A percentile compares a stretch with the other conserved stretches of the same genome.
Conservation (phyloP, 2,888 invertebrate genomes). For the Brassicogethes aeneus region DNA sequence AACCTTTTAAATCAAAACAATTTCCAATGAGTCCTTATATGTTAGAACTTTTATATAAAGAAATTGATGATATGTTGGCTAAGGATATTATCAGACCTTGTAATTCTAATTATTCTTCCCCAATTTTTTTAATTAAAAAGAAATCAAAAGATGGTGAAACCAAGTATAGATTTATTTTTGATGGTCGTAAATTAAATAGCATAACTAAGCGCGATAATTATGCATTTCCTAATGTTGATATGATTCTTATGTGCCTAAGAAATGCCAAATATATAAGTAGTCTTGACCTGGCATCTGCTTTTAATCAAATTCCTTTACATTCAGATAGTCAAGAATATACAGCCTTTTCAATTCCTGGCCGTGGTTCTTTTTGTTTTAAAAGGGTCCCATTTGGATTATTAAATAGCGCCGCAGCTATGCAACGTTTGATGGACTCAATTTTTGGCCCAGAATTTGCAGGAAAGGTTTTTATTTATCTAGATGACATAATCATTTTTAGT, state of each 20-base stretch:
- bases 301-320: not conserved
- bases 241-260: slow-evolving; percentile 11
- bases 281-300: not conserved
- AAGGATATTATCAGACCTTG: slow-evolving; percentile 19
- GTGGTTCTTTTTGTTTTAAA: not conserved
- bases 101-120: slow-evolving; percentile 20
- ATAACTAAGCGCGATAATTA: slow-evolving; percentile 7
- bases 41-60: slow-evolving; percentile 15
- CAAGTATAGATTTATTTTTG: too few species aligned
- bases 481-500: not conserved
- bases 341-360: not conserved
- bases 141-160: slow-evolving; percentile 13
- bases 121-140: slow-evolving; percentile 20
- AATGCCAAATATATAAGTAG: slow-evolving; percentile 8
- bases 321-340: not conserved
- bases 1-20: slow-evolving; percentile 13
- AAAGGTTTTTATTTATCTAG: not conserved
- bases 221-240: slow-evolving; percentile 10
- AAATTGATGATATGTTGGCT: slow-evolving; percentile 20
- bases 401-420: not conserved
- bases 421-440: not conserved
- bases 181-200: too few species aligned
- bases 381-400: slow-evolving; percentile 4
- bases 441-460: not conserved
- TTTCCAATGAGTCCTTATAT: slow-evolving; percentile 22